Percentiles rank a stretch among this genome's conserved stretches.
These are phyloP conservation scores for Centroberyx gerrardi DNA, from an alignment of 2,797 vertebrate species.

Conservation along the genomic window DNA sequence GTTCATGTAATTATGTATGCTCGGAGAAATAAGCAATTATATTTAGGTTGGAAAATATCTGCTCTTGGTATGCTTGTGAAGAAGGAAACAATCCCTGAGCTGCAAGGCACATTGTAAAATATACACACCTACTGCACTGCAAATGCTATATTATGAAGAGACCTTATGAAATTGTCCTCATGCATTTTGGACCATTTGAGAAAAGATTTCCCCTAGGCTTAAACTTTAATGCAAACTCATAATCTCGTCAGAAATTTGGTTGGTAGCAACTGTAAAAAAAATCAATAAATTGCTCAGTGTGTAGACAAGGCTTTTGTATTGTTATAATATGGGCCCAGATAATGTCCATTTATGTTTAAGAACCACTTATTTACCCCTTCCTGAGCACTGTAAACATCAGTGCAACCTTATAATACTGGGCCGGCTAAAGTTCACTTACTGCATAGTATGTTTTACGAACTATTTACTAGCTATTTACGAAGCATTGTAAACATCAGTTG, in stretches of 20 bases:
- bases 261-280: constrained; percentile 28
- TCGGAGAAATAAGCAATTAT: constrained; percentile 13
- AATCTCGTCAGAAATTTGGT: constrained; percentile 33
- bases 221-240: constrained; percentile 24
- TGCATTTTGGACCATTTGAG: constrained; percentile 52
- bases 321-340: not conserved
- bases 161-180: constrained; percentile 35
- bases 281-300: not conserved
- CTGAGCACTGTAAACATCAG: not conserved
- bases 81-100: constrained; percentile 26
- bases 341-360: not conserved
- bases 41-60: constrained; percentile 34
- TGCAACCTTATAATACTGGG: too few relatives aligned
- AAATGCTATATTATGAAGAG: constrained; percentile 48
- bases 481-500: too few relatives aligned
- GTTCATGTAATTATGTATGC: constrained; percentile 5
- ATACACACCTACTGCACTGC: constrained; percentile 46
- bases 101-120: constrained; percentile 64
- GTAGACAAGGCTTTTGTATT: constrained; percentile 12
- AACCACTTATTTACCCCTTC: not conserved
- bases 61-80: constrained; percentile 31
- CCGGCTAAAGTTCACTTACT: too few relatives aligned
- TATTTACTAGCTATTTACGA: too few relatives aligned
- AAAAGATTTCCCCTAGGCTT: constrained; percentile 30
- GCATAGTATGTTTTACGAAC: too few relatives aligned